Evolutionary conservation across 2,797 vertebrate species (phyloP).

Genomic region (Acridotheres tristis): DNA sequence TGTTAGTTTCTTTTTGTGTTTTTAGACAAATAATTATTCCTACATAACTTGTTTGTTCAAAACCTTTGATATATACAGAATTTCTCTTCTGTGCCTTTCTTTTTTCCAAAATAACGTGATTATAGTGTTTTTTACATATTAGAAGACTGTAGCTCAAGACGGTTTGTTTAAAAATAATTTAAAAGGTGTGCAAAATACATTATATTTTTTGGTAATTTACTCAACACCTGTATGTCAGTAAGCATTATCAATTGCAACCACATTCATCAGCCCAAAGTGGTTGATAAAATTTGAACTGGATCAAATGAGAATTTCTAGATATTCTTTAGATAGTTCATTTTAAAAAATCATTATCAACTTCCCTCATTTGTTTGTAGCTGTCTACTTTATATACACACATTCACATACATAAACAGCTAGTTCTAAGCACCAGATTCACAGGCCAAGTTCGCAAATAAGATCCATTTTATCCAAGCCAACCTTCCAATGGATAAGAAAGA

Average conservation of each 20-base stretch:
- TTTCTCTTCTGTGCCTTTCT: not conserved
- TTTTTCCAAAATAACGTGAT: not conserved
- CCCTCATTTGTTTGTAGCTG: not conserved
- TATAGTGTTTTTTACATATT: not conserved
- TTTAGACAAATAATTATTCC: not conserved
- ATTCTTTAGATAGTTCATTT: not conserved
- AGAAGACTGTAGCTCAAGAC: not conserved
- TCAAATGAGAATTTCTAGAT: not conserved
- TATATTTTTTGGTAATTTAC: not conserved
- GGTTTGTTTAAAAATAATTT: not conserved
- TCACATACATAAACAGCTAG: not conserved
- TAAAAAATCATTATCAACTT: not conserved
- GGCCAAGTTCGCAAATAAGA: not conserved
- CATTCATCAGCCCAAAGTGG: not conserved
- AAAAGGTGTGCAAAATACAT: rapidly evolving
- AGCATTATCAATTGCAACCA: not conserved
- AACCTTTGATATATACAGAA: not conserved
- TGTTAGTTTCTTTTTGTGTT: not conserved
- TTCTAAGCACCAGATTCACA: not conserved
- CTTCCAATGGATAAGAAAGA: not conserved
- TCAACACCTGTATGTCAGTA: not conserved
- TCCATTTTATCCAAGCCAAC: not conserved
- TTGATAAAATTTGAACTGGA: not conserved
- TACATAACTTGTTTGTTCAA: not conserved
- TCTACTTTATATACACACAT: not conserved